phyloP scores from a whole-genome alignment of 2,888 invertebrate genomes.

The Dyspetes luteomarginatus region DNA sequence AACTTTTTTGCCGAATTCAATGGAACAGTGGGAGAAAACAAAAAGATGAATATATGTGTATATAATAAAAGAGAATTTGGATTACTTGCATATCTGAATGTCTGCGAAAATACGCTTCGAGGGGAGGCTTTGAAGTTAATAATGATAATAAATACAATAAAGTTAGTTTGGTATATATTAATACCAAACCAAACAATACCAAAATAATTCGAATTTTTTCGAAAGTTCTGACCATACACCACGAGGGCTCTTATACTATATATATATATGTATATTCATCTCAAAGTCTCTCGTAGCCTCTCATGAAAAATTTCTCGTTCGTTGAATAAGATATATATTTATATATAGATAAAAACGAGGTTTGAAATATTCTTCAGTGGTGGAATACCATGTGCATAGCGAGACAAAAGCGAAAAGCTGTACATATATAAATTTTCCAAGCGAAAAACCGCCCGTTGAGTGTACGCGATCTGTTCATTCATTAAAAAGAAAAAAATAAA shows the following conservation, averaged over 20 bases:
- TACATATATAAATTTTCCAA: too few relatives aligned
- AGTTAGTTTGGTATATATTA: too few relatives aligned
- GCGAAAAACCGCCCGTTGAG: too few relatives aligned
- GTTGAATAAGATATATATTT: not conserved
- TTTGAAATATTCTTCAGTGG: not conserved
- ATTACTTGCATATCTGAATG: not conserved
- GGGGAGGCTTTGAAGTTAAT: conserved; percentile 1
- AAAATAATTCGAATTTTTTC: not conserved
- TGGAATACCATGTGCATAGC: not conserved
- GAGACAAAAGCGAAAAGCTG: too few relatives aligned
- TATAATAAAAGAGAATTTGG: not conserved
- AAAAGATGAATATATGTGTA: not conserved
- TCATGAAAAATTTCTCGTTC: not conserved
- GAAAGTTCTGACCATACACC: too few relatives aligned
- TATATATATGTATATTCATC: too few relatives aligned
- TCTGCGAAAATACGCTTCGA: not conserved
- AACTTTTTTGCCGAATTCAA: conserved; percentile 7
- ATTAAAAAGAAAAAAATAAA: too few relatives aligned
- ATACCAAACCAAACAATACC: not conserved
- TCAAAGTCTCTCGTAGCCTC: not conserved
- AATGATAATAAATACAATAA: not conserved
- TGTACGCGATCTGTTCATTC: too few relatives aligned
- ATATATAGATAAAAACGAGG: not conserved
- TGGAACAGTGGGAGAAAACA: not conserved
- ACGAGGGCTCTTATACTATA: too few relatives aligned